Evolutionary conservation across 30 jellyfish, hydroid and myxozoan species (phyloP).

Genomic region (Turritopsis rubra): DNA sequence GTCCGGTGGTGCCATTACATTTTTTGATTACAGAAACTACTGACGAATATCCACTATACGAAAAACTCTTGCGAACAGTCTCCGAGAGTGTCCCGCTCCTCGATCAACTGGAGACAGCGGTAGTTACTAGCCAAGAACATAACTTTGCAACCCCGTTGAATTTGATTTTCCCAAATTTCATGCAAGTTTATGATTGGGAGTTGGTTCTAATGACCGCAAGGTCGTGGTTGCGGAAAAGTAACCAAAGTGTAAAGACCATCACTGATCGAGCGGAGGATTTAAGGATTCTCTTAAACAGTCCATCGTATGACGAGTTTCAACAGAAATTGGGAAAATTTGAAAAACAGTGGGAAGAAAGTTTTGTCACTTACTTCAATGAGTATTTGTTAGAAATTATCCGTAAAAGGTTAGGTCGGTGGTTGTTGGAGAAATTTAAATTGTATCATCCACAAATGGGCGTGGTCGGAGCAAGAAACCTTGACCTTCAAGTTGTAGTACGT

Average conservation of each 20-base stretch:
- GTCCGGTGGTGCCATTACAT: conserved; percentile 73
- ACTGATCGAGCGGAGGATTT: conserved; percentile 69
- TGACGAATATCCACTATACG: conserved; percentile 27
- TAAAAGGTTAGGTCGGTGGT: conserved; percentile 84
- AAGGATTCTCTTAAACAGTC: conserved; percentile 59
- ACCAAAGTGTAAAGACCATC: conserved; percentile 55
- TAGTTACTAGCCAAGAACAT: conserved; percentile 63
- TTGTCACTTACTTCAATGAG: conserved; percentile 55
- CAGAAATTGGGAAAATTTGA: conserved; percentile 57
- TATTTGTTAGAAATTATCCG: conserved; percentile 45
- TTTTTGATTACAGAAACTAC: conserved; percentile 27
- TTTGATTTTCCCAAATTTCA: conserved; percentile 57
- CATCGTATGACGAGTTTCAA: conserved; percentile 59
- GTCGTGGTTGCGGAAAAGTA: conserved; percentile 78
- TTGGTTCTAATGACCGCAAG: conserved; percentile 58
- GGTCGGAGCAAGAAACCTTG: conserved; percentile 52
- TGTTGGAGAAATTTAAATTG: conserved; percentile 66
- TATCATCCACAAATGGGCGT: conserved; percentile 88
- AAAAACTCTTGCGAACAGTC: conserved; percentile 34
- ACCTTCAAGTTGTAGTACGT: conserved; percentile 73
- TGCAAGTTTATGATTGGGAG: conserved; percentile 89
- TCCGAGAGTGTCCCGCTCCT: conserved; percentile 50
- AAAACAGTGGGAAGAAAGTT: conserved; percentile 63
- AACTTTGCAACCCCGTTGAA: conserved; percentile 37
- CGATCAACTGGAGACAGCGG: conserved; percentile 55